These are phyloP conservation scores for Trachymyrmex cornetzi DNA, from an alignment of 1,140 invertebrate genomes.

Conservation along the genomic window DNA sequence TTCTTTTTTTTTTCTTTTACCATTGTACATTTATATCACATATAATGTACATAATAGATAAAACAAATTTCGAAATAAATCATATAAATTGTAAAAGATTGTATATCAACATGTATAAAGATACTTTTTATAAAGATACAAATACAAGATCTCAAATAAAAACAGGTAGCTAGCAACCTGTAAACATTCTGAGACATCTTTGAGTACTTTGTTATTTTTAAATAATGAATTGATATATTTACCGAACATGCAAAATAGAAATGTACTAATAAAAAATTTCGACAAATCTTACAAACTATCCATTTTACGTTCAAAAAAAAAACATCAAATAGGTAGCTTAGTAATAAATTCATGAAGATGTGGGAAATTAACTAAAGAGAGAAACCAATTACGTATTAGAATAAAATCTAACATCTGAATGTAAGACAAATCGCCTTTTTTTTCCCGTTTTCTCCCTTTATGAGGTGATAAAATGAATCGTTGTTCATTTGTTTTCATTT, in stretches of 20 bases:
- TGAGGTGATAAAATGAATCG: slow-evolving; percentile 76
- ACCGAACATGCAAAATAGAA: slow-evolving; percentile 50
- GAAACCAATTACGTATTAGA: slow-evolving; percentile 48
- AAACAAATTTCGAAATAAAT: slow-evolving; percentile 78
- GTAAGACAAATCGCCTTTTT: slow-evolving; percentile 58
- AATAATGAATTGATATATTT: slow-evolving; percentile 45
- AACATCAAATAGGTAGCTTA: slow-evolving; percentile 45
- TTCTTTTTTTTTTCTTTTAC: slow-evolving; percentile 9
- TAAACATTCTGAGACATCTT: slow-evolving; percentile 51
- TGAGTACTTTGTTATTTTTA: slow-evolving; percentile 37
- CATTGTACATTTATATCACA: slow-evolving; percentile 62
- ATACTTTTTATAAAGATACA: slow-evolving; percentile 81
- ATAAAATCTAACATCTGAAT: slow-evolving; percentile 57
- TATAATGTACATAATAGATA: slow-evolving; percentile 62
- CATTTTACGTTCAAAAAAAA: slow-evolving; percentile 55
- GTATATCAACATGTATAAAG: slow-evolving; percentile 79
- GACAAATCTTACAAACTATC: slow-evolving; percentile 46
- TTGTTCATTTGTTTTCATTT: slow-evolving; percentile 69
- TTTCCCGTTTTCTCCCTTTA: slow-evolving; percentile 54
- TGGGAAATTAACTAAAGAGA: slow-evolving; percentile 46
- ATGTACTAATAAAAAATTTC: slow-evolving; percentile 62
- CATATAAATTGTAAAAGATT: slow-evolving; percentile 77
- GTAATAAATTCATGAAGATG: slow-evolving; percentile 42
- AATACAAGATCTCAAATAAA: slow-evolving; percentile 71
- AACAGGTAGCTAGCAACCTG: slow-evolving; percentile 70